Evolutionary conservation across 2,113 vertebrate genomes (phyloP), one percentile per base, ranked within the genome.

Genomic region (Podocnemis expansa): DNA sequence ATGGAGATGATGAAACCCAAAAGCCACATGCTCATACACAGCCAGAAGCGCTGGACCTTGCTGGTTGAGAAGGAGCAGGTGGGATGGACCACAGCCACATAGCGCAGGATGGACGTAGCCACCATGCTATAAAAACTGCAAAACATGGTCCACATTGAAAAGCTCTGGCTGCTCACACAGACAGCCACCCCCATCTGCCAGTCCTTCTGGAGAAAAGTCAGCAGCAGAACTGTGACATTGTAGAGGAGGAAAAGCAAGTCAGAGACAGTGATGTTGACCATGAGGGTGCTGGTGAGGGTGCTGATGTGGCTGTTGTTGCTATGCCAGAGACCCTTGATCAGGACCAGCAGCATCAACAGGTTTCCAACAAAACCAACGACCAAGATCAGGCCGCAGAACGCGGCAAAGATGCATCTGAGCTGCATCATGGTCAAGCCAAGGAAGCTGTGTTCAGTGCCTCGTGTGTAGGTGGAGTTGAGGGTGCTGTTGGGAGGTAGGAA

Each of bases 41-140:
- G 84, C 51, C 91, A 56, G 24, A 94, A 29, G 70, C 27, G 2
- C 31, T 87, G 22, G 0, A 82, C 10, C 12, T 2, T 43, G 51
- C 84, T 1, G 0, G 90, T 79, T 0, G 78, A 80, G 47, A 96
- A 89, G 56, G 73, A 89, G 86, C 25, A 1, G 1, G 45, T 41
- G 2, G 95, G 90, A 83, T 22, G 2, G 87, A 85, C 75, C 83
- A 92, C 82, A 0, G 94, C 93, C 24, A 90, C 2, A 1, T 80
- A 91, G 56, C 25, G 17, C 27, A 93, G 90, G 27, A 94, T 45
- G 4, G 78, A 92, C 0, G 38, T 92, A 83, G 87, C 85, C 43
- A 88, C 93, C 92, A 89, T 91, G 89, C 96, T 92, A 56, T 93
- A 93, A 91, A 92, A 96, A 63, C 93, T 95, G 10, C 91, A 92